phyloP scores from a whole-genome alignment of 2,113 vertebrate genomes.

The Grammomys dolichurus region DNA sequence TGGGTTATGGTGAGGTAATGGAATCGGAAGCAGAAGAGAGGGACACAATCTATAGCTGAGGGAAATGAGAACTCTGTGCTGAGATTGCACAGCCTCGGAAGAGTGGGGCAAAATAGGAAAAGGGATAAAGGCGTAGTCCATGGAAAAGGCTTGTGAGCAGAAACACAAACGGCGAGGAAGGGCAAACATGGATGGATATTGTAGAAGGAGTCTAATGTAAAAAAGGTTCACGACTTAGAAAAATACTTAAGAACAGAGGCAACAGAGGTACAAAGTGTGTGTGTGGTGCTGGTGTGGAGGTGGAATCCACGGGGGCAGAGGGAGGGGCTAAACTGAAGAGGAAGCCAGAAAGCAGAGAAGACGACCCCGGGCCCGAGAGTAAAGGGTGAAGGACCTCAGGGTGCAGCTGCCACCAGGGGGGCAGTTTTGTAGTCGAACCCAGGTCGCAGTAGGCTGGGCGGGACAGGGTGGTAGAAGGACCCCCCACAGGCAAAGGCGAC shows the following conservation, averaged over 20 bases:
- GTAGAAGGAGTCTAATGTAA: neutral
- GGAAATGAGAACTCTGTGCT: conserved; percentile 1
- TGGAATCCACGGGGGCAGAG: conserved; percentile 61
- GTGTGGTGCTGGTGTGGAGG: neutral
- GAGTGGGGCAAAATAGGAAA: conserved; percentile 28
- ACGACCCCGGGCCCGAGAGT: conserved; percentile 20
- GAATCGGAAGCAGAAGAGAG: conserved; percentile 1
- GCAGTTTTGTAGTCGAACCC: conserved; percentile 63
- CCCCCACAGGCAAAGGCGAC: conserved; percentile 4
- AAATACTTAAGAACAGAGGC: conserved; percentile 45
- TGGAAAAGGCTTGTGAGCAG: conserved; percentile 7
- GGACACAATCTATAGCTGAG: conserved; percentile 23
- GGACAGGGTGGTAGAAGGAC: neutral
- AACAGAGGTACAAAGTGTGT: neutral
- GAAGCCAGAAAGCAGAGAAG: conserved; percentile 59
- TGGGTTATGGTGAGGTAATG: conserved; percentile 51
- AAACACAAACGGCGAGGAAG: neutral
- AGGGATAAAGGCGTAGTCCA: conserved; percentile 27
- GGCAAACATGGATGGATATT: neutral
- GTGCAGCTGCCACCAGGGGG: conserved; percentile 58
- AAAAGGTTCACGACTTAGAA: conserved; percentile 17
- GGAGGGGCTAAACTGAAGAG: conserved; percentile 71
- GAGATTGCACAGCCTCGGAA: neutral
- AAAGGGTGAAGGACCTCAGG: neutral
- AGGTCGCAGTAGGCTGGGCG: conserved; percentile 9